A percentile compares a stretch with the other conserved stretches of the same genome.
phyloP scores from a whole-genome alignment of 2,797 vertebrate species.

The Molossus alvarezi region DNA sequence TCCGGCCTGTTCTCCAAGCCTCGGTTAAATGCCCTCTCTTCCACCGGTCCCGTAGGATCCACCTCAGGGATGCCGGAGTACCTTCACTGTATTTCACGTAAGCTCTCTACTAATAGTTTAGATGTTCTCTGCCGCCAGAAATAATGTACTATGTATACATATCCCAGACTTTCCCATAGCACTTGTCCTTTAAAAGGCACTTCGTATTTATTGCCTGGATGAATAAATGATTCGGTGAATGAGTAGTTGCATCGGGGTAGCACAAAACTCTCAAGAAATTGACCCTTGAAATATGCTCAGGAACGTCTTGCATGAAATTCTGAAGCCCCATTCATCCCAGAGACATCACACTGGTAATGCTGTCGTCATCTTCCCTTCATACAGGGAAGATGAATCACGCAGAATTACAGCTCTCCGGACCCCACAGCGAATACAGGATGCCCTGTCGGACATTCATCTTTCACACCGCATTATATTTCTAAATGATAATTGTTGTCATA shows the following conservation, averaged over 20 bases:
- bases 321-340: conserved; percentile 71
- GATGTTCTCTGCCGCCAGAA: conserved; percentile 7
- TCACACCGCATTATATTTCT: conserved; percentile 76
- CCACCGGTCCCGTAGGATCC: not conserved
- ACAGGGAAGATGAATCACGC: conserved; percentile 73
- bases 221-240: conserved; percentile 65
- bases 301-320: conserved; percentile 66
- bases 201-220: conserved; percentile 65
- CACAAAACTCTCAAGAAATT: conserved; percentile 71
- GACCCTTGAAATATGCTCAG: conserved; percentile 74
- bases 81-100: conserved; percentile 13
- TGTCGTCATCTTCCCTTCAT: not conserved
- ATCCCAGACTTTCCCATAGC: conserved; percentile 13
- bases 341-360: conserved; percentile 69
- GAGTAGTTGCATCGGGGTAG: conserved; percentile 49
- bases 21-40: not conserved
- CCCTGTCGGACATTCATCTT: conserved; percentile 75
- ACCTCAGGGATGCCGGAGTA: not conserved
- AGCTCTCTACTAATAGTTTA: conserved; percentile 35
- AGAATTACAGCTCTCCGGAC: conserved; percentile 54
- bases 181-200: conserved; percentile 63
- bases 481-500: conserved; percentile 76
- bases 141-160: not conserved
- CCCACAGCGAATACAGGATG: conserved; percentile 72
- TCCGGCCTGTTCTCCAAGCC: not conserved